These are phyloP conservation scores for Petrocephalus sullivani DNA, from an alignment of 2,797 vertebrate species.

Conservation along the genomic window DNA sequence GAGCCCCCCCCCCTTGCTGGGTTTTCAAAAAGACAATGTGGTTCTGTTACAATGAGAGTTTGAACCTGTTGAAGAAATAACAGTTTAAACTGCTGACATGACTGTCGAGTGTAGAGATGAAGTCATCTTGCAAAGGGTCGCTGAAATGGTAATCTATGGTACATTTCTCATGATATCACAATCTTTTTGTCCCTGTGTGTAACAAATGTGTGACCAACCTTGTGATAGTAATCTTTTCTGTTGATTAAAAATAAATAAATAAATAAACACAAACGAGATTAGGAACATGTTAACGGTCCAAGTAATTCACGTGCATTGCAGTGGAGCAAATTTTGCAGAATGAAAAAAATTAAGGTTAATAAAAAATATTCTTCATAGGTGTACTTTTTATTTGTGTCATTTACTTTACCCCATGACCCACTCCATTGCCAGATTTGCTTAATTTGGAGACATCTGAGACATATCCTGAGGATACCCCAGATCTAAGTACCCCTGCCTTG, in stretches of 20 bases:
- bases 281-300: not conserved
- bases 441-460: slow-evolving; percentile 2
- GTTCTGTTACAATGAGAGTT: not conserved
- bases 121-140: not conserved
- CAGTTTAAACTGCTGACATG: not conserved
- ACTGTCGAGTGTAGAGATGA: not conserved
- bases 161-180: not conserved
- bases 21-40: slow-evolving; percentile 6
- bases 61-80: not conserved
- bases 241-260: not conserved
- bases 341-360: not conserved
- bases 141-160: not conserved
- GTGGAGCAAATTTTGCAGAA: not conserved
- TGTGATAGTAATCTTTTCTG: not conserved
- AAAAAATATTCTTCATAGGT: not conserved
- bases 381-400: not conserved
- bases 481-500: not conserved
- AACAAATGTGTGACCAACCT: not conserved
- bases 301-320: not conserved
- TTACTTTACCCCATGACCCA: not conserved
- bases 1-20: not conserved
- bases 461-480: not conserved
- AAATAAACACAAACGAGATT: not conserved
- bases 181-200: not conserved
- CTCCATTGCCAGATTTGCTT: not conserved